Base-by-base conservation (phyloP, 2,113 vertebrate genomes). In the Agapornis roseicollis region DNA sequence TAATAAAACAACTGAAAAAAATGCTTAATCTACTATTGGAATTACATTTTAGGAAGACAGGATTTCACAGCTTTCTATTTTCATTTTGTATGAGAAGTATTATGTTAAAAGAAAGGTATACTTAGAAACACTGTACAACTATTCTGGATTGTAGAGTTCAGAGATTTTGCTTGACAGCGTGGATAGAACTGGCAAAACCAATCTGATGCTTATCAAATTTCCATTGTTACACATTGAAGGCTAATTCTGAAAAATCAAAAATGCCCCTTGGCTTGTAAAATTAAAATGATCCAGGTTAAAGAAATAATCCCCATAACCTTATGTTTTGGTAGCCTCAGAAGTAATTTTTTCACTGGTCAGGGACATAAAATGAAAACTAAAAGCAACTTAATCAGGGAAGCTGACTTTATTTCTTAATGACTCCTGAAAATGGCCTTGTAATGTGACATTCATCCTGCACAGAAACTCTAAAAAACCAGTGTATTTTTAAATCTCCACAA, bases 251-350 rank as follows among this genome's bases (percentile, higher is more conserved):
- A 53, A 88, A 39, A 49, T 39, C 1, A 78, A 77, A 85, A 84
- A 81, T 23, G 14, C 6, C 41, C 56, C 24, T 41, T 69, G 89
- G 10, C 22, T 85, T 80, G 61, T 74, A 24, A 96, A 93, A 94
- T 92, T 68, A n/a, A 81, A 94, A 89, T 28, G 61, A 93, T 92
- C 78, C 41, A 41, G 73, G 56, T 90, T 92, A 64, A 87, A 93
- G 80, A 88, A 0, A 89, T 90, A 94, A 93, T 88, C 85, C 50
- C 50, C 2, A 10, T 90, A 88, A 85, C 91, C 37, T 92, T 53
- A 49, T 46, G 72, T 70, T 94, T 86, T 74, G 31, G 18, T 78
- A 80, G 73, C 14, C 85, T 94, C 37, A 86, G 80, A 90, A 94
- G 47, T 68, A 60, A 74, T n/a, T 86, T 19, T 22, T 64, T 88